A percentile compares a stretch with the other conserved stretches of the same genome.
These are phyloP conservation scores for Pasiphila rectangulata DNA, from an alignment of 2,888 invertebrate genomes.

Conservation along the genomic window DNA sequence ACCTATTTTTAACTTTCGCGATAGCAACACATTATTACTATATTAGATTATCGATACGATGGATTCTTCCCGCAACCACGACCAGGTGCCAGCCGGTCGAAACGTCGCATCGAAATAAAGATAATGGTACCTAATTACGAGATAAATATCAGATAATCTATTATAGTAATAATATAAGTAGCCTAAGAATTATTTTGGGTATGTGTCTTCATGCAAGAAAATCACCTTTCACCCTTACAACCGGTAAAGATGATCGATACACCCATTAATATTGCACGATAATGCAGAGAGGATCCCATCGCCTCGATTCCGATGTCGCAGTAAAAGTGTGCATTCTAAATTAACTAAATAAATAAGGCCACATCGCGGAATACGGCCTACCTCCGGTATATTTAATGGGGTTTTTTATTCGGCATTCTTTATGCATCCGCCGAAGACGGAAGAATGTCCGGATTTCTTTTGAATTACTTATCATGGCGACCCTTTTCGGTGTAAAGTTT, in stretches of 20 bases:
- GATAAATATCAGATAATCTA: too few species aligned
- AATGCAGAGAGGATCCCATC: background rate
- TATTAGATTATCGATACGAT: too few species aligned
- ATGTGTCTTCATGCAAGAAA: too few species aligned
- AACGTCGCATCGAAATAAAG: too few species aligned
- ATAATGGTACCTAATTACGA: too few species aligned
- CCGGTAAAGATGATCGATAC: background rate
- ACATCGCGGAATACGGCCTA: constrained; percentile 31
- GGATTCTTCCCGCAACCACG: too few species aligned
- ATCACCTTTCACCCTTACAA: background rate
- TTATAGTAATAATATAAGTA: too few species aligned
- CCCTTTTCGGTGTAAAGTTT: constrained; percentile 41
- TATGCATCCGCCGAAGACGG: constrained; percentile 40
- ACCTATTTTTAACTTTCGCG: too few species aligned
- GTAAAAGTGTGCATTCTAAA: constrained; percentile 32
- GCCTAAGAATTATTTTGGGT: too few species aligned
- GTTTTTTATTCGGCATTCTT: constrained; percentile 48
- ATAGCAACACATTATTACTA: too few species aligned
- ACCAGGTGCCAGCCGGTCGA: too few species aligned
- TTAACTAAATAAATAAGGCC: constrained; percentile 31
- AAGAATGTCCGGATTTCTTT: constrained; percentile 45
- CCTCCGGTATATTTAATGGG: constrained; percentile 48
- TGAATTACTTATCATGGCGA: constrained; percentile 47
- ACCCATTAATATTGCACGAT: background rate
- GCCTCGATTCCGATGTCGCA: constrained; percentile 19